A percentile compares a stretch with the other conserved stretches of the same genome.
Evolutionary conservation across 2,888 invertebrate species (phyloP).

Genomic region (Ceriagrion tenellum): DNA sequence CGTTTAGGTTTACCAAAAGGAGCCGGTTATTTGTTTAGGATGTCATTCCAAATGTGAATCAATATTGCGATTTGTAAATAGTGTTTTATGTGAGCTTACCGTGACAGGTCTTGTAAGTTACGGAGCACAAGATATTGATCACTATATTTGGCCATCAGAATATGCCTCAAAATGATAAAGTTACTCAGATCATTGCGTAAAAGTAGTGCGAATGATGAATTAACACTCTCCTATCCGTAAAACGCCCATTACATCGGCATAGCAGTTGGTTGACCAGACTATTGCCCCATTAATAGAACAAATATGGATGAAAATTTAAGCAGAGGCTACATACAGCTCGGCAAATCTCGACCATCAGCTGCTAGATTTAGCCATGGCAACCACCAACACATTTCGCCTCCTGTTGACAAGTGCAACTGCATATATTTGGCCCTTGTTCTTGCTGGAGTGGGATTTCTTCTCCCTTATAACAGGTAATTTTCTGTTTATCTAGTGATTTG

Average conservation of each 20-base stretch:
- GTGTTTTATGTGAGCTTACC: neutral
- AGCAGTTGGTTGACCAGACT: neutral
- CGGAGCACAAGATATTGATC: neutral
- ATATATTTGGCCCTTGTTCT: slow-evolving; percentile 88
- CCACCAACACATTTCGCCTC: slow-evolving; percentile 81
- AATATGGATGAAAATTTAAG: slow-evolving; percentile 84
- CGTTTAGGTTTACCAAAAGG: slow-evolving; percentile 28
- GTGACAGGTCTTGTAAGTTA: neutral
- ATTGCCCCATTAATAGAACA: slow-evolving; percentile 6
- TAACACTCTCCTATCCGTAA: neutral
- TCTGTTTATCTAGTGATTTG: neutral
- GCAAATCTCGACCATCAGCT: slow-evolving; percentile 82
- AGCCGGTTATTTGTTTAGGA: slow-evolving; percentile 1
- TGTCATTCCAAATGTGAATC: neutral
- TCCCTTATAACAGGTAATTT: slow-evolving; percentile 93
- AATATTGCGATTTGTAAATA: neutral
- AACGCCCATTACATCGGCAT: neutral
- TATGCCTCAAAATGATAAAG: slow-evolving; percentile 28
- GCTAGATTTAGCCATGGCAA: slow-evolving; percentile 79
- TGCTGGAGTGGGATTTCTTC: slow-evolving; percentile 93
- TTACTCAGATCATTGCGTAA: neutral
- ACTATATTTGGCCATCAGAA: neutral
- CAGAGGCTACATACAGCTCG: slow-evolving; percentile 82
- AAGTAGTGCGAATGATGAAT: neutral
- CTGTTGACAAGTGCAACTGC: slow-evolving; percentile 85